Evolutionary conservation across 2,113 vertebrate genomes (phyloP), one percentile per base, ranked within the genome.

Genomic region (Carassius carassius): DNA sequence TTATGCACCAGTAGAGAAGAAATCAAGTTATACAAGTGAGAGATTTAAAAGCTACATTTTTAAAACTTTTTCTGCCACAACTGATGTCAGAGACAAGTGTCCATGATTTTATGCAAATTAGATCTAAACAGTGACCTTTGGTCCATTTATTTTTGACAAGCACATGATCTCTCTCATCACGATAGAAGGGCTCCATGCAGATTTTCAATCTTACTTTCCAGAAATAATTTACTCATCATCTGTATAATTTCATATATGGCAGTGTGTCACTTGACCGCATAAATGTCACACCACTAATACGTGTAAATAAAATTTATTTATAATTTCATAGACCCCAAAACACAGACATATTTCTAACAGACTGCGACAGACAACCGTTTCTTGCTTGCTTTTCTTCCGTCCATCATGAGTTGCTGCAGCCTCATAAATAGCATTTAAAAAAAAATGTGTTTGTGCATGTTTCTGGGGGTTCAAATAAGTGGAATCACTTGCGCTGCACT

Each of bases 401-500:
- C 17, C 25, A n/a, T 44, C 23, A 23, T 14, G 47, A 60, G 70
- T 60, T 86, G 82, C 65, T 51, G 63, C 74, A 75, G 85, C 47
- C 75, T 78, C 58, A 85, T 82, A 87, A 89, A 89, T 87, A 86
- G 80, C 76, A 81, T 49, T 29, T 29, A 29, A 41, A 83, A 62
- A 80, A 78, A 85, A 32, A 62, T 60, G 69, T 58, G 54, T 63
- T 49, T 81, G 62, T 32, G 41, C 60, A 70, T 70, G 79, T 73
- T 72, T 44, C 11, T 47, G 3, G 75, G 44, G 25, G 7, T 47
- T 25, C 29, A 69, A 19, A 62, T 21, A 23, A 8, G 62, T 47
- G 37, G 17, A 13, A 41, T 97, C 94, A 99, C 91, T 99, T 99
- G 88, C 98, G 96, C 86, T 97, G 97, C n/a, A 96, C 96, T 37